Percentiles rank a stretch among this genome's conserved stretches.
phyloP scores from a whole-genome alignment of 2,888 invertebrate species.

The Empis livida region DNA sequence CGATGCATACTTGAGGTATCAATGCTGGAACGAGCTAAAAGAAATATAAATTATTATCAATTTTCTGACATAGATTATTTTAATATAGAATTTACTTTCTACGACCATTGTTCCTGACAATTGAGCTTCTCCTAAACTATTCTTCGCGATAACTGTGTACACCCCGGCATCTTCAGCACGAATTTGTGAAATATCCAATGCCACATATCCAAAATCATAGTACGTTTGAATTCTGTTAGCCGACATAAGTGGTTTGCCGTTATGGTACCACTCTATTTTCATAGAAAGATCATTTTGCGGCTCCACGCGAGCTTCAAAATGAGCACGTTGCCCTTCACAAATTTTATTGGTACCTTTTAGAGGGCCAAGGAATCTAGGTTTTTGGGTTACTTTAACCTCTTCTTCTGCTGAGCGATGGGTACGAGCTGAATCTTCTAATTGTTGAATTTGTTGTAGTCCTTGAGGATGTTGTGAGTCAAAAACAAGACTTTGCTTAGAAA shows the following conservation, averaged over 20 bases:
- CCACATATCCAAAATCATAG: slow-evolving; percentile 94
- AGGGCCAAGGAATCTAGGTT: slow-evolving; percentile 78
- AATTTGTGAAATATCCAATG: slow-evolving; percentile 85
- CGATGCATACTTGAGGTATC: slow-evolving; percentile 86
- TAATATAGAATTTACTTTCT: slow-evolving; percentile 56
- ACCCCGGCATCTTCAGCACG: slow-evolving; percentile 85
- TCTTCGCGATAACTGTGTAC: slow-evolving; percentile 86
- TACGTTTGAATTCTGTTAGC: slow-evolving; percentile 88
- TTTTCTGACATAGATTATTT: neutral
- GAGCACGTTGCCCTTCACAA: slow-evolving; percentile 84
- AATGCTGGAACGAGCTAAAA: slow-evolving; percentile 71
- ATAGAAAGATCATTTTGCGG: slow-evolving; percentile 89
- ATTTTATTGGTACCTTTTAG: slow-evolving; percentile 88
- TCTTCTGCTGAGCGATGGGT: slow-evolving; percentile 57
- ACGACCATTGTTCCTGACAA: slow-evolving; percentile 72
- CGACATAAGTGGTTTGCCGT: slow-evolving; percentile 78
- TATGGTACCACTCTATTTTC: slow-evolving; percentile 94
- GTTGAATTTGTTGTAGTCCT: slow-evolving; percentile 81
- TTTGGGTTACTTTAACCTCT: slow-evolving; percentile 60
- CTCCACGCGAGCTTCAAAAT: slow-evolving; percentile 89
- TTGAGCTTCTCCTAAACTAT: slow-evolving; percentile 80
- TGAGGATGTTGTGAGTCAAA: slow-evolving; percentile 87
- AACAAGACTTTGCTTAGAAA: slow-evolving; percentile 74
- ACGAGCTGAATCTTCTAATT: slow-evolving; percentile 70
- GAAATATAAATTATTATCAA: slow-evolving; percentile 8